Evolutionary conservation across 2,113 vertebrate genomes (phyloP).

Genomic region (Syngnathus scovelli): DNA sequence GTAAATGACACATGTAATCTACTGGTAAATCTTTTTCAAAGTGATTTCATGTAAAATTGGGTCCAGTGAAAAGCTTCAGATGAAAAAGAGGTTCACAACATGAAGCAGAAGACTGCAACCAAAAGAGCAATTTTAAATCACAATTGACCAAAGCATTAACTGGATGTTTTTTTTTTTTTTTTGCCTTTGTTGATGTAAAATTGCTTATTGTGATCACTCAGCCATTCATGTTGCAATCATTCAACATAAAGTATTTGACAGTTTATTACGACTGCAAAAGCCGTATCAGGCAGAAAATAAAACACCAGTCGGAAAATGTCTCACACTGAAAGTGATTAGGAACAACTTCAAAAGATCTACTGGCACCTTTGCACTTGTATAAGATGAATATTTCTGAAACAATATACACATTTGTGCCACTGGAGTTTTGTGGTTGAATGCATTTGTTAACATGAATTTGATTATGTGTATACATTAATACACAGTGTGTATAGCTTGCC

Average conservation of each 20-base stretch:
- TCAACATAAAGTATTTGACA: background rate
- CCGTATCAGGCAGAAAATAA: background rate
- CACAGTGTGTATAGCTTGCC: background rate
- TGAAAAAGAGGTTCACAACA: background rate
- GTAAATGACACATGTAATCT: too few species aligned
- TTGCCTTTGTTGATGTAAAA: background rate
- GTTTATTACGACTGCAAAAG: background rate
- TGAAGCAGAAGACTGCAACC: background rate
- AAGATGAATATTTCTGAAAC: too few species aligned
- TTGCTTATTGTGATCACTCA: background rate
- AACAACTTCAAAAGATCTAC: too few species aligned
- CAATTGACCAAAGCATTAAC: too few species aligned
- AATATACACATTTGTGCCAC: too few species aligned
- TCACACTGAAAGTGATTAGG: too few species aligned
- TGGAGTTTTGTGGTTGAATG: background rate
- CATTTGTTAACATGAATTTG: background rate
- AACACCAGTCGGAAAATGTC: background rate
- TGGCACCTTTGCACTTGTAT: too few species aligned
- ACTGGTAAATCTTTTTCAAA: too few species aligned
- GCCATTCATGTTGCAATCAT: background rate
- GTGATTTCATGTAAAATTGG: too few species aligned
- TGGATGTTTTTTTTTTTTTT: background rate
- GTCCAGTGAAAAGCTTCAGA: background rate
- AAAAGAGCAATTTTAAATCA: background rate
- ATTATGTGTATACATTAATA: background rate